These are phyloP conservation scores for Amphiprion percula DNA, from an alignment of 2,113 vertebrate species.

Conservation along the genomic window DNA sequence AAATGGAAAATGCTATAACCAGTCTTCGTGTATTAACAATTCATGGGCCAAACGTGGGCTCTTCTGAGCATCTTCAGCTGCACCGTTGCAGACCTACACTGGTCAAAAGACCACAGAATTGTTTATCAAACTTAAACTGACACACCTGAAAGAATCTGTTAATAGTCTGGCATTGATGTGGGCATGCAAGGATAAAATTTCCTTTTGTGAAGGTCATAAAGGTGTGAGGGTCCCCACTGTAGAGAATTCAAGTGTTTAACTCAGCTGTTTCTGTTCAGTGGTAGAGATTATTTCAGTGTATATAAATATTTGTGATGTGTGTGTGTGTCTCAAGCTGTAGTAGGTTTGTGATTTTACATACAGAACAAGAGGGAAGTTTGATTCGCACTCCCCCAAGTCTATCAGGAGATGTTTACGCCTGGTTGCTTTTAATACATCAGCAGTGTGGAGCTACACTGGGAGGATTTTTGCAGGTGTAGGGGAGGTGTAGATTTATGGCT, in stretches of 20 bases:
- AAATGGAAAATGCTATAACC: too few species aligned
- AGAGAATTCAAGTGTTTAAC: not conserved
- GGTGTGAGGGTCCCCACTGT: constrained; percentile 9
- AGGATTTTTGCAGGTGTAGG: constrained; percentile 62
- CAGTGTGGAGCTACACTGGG: constrained; percentile 38
- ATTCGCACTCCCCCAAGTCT: constrained; percentile 65
- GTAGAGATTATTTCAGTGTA: constrained; percentile 20
- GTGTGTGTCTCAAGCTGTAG: constrained; percentile 21
- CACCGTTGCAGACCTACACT: not conserved
- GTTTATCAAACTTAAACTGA: constrained; percentile 17
- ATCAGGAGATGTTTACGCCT: constrained; percentile 72
- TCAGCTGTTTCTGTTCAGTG: constrained; percentile 14
- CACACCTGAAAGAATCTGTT: not conserved
- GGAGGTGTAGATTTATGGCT: constrained; percentile 73
- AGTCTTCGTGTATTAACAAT: too few species aligned
- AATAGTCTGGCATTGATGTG: constrained; percentile 5
- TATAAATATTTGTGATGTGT: not conserved
- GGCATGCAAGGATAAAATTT: constrained; percentile 7
- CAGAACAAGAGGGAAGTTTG: constrained; percentile 53
- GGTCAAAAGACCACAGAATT: not conserved
- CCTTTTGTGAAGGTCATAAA: constrained; percentile 21
- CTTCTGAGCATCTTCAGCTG: not conserved
- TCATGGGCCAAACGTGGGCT: too few species aligned
- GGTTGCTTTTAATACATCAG: constrained; percentile 78
- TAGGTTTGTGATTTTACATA: constrained; percentile 63